phyloP scores from a whole-genome alignment of 2,113 vertebrate species.

The Catagonus wagneri region DNA sequence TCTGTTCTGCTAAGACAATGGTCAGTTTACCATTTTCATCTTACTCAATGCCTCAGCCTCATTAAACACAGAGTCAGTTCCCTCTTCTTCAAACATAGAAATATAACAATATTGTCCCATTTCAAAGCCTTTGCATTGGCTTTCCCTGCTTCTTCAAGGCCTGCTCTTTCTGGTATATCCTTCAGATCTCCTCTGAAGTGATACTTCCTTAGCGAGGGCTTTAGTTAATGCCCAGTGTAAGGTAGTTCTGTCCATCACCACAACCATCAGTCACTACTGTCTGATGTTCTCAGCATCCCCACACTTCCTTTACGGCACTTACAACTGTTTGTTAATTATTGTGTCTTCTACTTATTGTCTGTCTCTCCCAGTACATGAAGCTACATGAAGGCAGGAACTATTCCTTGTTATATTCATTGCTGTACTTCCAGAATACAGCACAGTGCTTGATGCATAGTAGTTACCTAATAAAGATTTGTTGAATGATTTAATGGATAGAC shows the following conservation, averaged over 20 bases:
- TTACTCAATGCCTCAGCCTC: background rate
- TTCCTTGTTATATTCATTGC: background rate
- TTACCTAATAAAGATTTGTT: background rate
- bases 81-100: background rate
- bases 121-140: background rate
- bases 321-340: background rate
- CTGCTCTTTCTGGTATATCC: background rate
- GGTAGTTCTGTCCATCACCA: background rate
- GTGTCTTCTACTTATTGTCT: background rate
- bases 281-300: background rate
- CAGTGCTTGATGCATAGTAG: background rate
- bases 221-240: background rate
- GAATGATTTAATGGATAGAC: background rate
- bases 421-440: background rate
- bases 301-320: background rate
- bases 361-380: background rate
- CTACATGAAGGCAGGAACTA: background rate
- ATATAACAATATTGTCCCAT: background rate
- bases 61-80: background rate
- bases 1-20: background rate
- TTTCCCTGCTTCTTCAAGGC: background rate
- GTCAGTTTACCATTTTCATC: background rate
- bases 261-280: background rate
- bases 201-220: background rate
- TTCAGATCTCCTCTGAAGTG: conserved; percentile 15